A percentile compares a stretch with the other conserved stretches of the same genome.
Evolutionary conservation across 2,797 vertebrate genomes (phyloP).

Genomic region (Sitta carolinensis): DNA sequence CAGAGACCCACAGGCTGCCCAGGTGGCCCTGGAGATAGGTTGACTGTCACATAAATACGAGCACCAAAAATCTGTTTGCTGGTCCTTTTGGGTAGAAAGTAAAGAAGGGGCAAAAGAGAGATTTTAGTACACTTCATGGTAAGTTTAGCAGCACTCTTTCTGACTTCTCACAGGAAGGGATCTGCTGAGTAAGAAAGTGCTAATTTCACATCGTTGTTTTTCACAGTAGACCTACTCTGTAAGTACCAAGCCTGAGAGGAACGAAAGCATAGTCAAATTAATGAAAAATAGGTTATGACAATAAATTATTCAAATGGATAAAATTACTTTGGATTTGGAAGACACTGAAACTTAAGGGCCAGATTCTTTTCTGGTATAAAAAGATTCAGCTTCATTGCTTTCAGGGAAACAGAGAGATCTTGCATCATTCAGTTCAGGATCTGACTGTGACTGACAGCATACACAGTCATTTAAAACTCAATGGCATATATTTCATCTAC

Average conservation of each 20-base stretch:
- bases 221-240: fast-evolving
- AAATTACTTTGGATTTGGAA: conserved; percentile 17
- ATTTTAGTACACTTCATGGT: background rate
- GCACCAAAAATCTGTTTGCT: background rate
- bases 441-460: conserved; percentile 27
- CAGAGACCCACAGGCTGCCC: background rate
- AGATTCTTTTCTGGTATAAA: background rate
- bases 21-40: background rate
- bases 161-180: conserved; percentile 13
- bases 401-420: background rate
- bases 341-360: background rate
- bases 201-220: conserved; percentile 9
- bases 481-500: conserved; percentile 27
- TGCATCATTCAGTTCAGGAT: background rate
- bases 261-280: background rate
- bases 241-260: conserved; percentile 4
- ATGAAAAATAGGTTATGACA: conserved; percentile 54
- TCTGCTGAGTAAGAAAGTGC: conserved; percentile 58
- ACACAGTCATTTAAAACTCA: conserved; percentile 18
- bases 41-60: background rate
- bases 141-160: background rate
- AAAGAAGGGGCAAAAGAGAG: background rate
- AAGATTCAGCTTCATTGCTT: background rate
- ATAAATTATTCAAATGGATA: conserved; percentile 60
- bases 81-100: background rate